phyloP scores from a whole-genome alignment of 2,113 vertebrate species.

The Eonycteris spelaea region DNA sequence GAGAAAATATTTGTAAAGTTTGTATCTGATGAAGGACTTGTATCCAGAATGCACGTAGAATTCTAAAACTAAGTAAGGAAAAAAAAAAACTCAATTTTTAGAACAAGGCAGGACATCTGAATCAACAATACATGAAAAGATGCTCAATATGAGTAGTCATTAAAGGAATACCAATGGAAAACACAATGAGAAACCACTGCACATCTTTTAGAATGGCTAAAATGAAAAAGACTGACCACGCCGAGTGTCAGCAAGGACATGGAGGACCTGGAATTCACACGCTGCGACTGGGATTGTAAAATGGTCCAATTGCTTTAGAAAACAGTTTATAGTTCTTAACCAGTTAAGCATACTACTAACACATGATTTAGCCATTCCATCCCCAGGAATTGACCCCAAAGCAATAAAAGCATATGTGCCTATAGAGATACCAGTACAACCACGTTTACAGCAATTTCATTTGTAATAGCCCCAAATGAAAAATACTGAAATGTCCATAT shows the following conservation, averaged over 20 bases:
- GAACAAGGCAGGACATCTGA: not conserved
- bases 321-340: not conserved
- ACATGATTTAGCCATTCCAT: not conserved
- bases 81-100: not conserved
- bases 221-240: not conserved
- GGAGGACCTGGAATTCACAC: not conserved
- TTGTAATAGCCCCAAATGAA: not conserved
- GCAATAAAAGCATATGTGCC: not conserved
- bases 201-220: not conserved
- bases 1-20: not conserved
- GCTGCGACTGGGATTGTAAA: not conserved
- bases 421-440: not conserved
- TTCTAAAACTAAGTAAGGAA: not conserved
- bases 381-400: not conserved
- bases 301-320: not conserved
- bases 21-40: not conserved
- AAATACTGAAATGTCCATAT: not conserved
- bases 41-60: not conserved
- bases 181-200: not conserved
- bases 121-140: not conserved
- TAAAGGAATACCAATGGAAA: not conserved
- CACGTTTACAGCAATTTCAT: not conserved
- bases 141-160: not conserved
- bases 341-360: not conserved
- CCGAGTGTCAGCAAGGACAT: not conserved